phyloP scores from a whole-genome alignment of 2,113 vertebrate genomes.

The Semnornis frantzii region DNA sequence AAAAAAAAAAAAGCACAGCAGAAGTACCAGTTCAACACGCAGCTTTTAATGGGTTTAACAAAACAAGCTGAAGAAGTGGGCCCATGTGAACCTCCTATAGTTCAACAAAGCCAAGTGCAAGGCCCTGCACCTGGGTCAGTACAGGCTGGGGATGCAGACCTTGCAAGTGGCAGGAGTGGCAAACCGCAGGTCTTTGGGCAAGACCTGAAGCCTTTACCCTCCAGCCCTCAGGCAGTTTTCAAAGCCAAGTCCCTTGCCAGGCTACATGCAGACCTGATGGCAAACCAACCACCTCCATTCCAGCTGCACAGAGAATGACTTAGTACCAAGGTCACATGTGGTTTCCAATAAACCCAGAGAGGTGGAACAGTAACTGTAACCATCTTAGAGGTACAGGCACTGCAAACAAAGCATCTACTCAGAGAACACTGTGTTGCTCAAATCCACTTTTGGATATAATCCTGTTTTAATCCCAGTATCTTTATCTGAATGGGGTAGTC shows the following conservation, averaged over 20 bases:
- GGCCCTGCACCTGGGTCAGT: not conserved
- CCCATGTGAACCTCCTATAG: not conserved
- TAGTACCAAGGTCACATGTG: not conserved
- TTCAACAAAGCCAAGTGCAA: not conserved
- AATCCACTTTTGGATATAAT: not conserved
- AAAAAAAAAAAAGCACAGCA: not conserved
- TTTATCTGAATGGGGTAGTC: not conserved
- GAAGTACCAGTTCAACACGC: not conserved
- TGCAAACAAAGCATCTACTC: not conserved
- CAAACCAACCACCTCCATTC: not conserved
- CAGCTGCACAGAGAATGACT: not conserved
- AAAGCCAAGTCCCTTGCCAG: not conserved
- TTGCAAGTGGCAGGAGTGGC: not conserved
- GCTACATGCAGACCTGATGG: not conserved
- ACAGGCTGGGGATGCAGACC: not conserved
- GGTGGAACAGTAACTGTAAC: not conserved
- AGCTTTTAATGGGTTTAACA: not conserved
- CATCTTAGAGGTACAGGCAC: not conserved
- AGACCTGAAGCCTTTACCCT: not conserved
- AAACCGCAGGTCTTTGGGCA: not conserved
- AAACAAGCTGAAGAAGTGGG: not conserved
- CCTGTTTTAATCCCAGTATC: not conserved
- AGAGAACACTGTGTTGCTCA: not conserved
- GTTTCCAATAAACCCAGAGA: not conserved
- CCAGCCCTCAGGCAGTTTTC: not conserved